Evolutionary conservation across 2,113 vertebrate species (phyloP).

Genomic region (Jaculus jaculus): DNA sequence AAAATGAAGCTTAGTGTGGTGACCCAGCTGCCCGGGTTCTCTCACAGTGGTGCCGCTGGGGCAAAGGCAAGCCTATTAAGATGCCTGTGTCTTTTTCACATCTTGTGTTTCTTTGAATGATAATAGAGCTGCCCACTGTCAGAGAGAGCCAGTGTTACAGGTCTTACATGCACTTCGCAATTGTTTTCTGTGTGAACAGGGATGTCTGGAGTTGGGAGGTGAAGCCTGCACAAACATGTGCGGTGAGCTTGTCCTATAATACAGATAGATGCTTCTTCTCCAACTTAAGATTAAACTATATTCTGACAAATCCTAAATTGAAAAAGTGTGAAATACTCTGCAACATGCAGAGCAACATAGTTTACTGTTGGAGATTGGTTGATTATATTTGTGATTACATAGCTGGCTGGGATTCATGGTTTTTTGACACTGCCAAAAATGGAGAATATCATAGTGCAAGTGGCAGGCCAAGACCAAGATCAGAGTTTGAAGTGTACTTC

Average conservation of each 20-base stretch:
- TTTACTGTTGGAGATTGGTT: background rate
- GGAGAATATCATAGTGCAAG: background rate
- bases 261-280: background rate
- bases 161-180: rapidly evolving
- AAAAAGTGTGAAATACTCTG: background rate
- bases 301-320: background rate
- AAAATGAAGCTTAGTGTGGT: background rate
- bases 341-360: background rate
- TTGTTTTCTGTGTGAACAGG: background rate
- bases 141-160: background rate
- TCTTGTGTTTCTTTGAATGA: background rate
- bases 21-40: background rate
- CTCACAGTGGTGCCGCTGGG: rapidly evolving
- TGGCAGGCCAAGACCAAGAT: background rate
- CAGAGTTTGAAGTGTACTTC: background rate
- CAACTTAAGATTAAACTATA: too few relatives aligned
- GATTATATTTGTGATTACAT: background rate
- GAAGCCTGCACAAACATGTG: background rate
- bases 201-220: background rate
- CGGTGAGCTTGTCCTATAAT: background rate
- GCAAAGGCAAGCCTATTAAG: background rate
- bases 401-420: background rate
- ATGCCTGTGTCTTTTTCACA: background rate
- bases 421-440: background rate
- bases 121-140: background rate